Evolutionary conservation across 2,113 vertebrate species (phyloP).

Genomic region (western clawed frog (Xenopus tropicalis)): DNA sequence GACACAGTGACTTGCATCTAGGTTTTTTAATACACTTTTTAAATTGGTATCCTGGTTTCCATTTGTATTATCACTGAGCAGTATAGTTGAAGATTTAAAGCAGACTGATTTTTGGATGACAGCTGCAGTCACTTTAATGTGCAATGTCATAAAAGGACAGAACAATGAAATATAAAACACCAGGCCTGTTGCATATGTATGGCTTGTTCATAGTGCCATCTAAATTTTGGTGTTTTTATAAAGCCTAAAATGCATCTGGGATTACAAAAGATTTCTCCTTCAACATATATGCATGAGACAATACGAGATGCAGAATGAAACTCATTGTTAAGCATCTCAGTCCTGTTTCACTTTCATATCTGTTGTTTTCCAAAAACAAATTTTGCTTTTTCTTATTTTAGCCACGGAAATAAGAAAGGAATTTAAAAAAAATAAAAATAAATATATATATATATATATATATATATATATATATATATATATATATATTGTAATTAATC

Average conservation of each 20-base stretch:
- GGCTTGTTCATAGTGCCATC: slow-evolving; percentile 51
- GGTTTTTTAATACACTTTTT: slow-evolving; percentile 30
- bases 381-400: slow-evolving; percentile 35
- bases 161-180: slow-evolving; percentile 57
- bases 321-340: slow-evolving; percentile 44
- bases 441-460: neutral
- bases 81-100: slow-evolving; percentile 53
- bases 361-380: slow-evolving; percentile 42
- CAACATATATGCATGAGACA: slow-evolving; percentile 51
- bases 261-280: slow-evolving; percentile 58
- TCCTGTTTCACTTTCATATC: slow-evolving; percentile 22
- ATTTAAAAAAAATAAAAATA: neutral
- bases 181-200: slow-evolving; percentile 61
- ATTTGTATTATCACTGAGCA: slow-evolving; percentile 49
- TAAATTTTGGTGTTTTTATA: slow-evolving; percentile 56
- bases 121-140: slow-evolving; percentile 57
- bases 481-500: too few species aligned
- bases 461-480: too few species aligned
- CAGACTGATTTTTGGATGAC: slow-evolving; percentile 52
- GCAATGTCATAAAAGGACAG: slow-evolving; percentile 57
- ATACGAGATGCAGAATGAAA: slow-evolving; percentile 48
- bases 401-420: slow-evolving; percentile 1
- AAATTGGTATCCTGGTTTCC: slow-evolving; percentile 46
- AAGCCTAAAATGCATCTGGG: slow-evolving; percentile 57
- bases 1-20: too few species aligned